Evolutionary conservation across 30 jellyfish, hydroid and myxozoan genomes (phyloP), one percentile per base, ranked within the genome.

Genomic region (Aurelia sp.): DNA sequence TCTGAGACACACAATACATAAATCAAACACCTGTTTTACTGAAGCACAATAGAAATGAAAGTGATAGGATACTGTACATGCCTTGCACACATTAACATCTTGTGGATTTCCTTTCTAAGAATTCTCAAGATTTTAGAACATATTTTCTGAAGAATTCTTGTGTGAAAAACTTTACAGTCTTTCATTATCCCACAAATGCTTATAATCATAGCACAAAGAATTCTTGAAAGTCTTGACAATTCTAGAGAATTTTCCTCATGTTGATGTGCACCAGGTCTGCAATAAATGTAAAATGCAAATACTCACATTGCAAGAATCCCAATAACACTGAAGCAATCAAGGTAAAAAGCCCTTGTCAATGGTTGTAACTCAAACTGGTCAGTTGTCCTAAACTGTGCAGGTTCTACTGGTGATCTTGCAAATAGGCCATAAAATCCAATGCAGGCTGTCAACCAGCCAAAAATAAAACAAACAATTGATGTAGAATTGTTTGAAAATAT

Each of bases 321-420:
- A 74, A 76, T 10, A 22, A 81, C 30, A 22, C 67, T 77, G 65
- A 81, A 80, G 48, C 76, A 62, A 21, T 76, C 76, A 66, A 89
- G 70, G 71, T 89, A 82, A 61, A 81, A 89, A 0, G 90, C 87
- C 69, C 97, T 89, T 76, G 91, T 73, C 18, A 89, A 58, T 5
- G 71, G 65, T 41, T 74, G 11, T 13, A 74, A 20, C 51, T 80
- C 93, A 73, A 64, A 81, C 15, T 73, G 90, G 55, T 82, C 92
- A 4, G 87, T 75, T 22, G 76, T 70, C 63, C 73, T 41, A 62
- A 89, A 81, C 78, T 73, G 88, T 11, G 89, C 85, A 58, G 92
- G 87, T 40, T 89, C 97, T 15, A 75, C 55, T 22, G 97, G 97
- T 6, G 97, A 78, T 78, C 67, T 81, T 72, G 90, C 97, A 19